phyloP scores from a whole-genome alignment of 2,888 invertebrate species.

The Amphipoea lucens region DNA sequence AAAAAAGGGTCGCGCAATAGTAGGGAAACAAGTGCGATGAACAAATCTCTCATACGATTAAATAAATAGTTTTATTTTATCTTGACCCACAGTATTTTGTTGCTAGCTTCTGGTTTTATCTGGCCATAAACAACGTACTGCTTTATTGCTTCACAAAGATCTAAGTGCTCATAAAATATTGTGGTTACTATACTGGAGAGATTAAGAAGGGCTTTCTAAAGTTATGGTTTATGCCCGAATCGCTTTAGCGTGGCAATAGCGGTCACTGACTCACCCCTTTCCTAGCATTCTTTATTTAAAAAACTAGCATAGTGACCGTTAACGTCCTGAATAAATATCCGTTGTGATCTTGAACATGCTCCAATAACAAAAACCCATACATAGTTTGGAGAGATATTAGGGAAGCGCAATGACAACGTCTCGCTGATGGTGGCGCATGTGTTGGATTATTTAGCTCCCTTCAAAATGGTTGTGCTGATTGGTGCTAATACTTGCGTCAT shows the following conservation, averaged over 20 bases:
- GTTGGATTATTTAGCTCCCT: too few species aligned
- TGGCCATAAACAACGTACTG: constrained; percentile 29
- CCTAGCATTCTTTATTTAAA: background rate
- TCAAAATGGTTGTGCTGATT: too few species aligned
- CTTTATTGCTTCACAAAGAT: constrained; percentile 44
- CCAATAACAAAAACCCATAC: background rate
- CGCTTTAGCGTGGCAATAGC: background rate
- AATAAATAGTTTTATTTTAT: constrained; percentile 48
- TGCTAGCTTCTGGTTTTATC: constrained; percentile 43
- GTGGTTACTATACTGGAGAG: constrained; percentile 20
- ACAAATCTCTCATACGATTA: constrained; percentile 35
- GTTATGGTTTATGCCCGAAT: constrained; percentile 17
- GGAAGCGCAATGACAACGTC: too few species aligned
- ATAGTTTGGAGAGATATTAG: background rate
- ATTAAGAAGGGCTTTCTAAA: constrained; percentile 18
- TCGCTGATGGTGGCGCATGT: too few species aligned
- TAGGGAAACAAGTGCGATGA: constrained; percentile 17
- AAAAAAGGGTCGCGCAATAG: constrained; percentile 37
- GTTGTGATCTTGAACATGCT: background rate
- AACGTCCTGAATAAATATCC: background rate
- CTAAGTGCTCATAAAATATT: constrained; percentile 45
- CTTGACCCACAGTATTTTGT: constrained; percentile 40
- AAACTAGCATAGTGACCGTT: background rate
- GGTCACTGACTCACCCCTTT: background rate
- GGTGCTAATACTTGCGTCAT: too few species aligned